These are phyloP conservation scores for Callithrix jacchus DNA, from an alignment of 2,113 vertebrate genomes.

Conservation along the genomic window DNA sequence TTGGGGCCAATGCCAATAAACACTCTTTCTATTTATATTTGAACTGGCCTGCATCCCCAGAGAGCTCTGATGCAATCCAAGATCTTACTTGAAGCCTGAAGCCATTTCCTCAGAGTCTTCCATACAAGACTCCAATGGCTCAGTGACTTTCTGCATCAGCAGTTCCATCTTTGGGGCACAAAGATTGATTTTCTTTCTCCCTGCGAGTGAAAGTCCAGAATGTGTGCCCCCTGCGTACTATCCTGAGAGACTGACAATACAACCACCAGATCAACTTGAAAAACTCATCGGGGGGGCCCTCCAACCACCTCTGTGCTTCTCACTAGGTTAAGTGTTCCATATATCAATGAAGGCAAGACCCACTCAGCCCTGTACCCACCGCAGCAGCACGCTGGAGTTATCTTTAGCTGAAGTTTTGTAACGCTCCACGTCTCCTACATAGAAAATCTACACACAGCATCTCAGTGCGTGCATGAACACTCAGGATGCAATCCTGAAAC, in stretches of 20 bases:
- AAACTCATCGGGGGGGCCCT: conserved; percentile 50
- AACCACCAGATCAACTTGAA: conserved; percentile 70
- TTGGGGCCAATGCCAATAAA: not conserved
- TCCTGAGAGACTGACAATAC: conserved; percentile 53
- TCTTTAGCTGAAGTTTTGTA: not conserved
- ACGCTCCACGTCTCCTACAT: not conserved
- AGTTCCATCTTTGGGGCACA: conserved; percentile 76
- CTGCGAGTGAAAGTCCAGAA: conserved; percentile 74
- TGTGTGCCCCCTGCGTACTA: conserved; percentile 42
- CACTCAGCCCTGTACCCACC: not conserved
- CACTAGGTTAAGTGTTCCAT: conserved; percentile 53
- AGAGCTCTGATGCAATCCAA: conserved; percentile 25
- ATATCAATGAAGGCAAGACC: conserved; percentile 41
- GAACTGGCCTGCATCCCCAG: not conserved
- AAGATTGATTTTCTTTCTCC: conserved; percentile 84
- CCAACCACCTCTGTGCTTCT: conserved; percentile 50
- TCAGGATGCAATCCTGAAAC: not conserved
- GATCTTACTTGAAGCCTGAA: conserved; percentile 56
- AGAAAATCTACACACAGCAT: not conserved
- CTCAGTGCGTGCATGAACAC: not conserved
- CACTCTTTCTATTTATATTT: conserved; percentile 43
- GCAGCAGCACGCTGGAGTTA: not conserved
- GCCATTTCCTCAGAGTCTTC: conserved; percentile 64
- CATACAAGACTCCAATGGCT: conserved; percentile 61
- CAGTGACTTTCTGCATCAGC: conserved; percentile 79